Evolutionary conservation across 2,797 vertebrate genomes (phyloP).

Genomic region (Enteromius unitaeniatus): DNA sequence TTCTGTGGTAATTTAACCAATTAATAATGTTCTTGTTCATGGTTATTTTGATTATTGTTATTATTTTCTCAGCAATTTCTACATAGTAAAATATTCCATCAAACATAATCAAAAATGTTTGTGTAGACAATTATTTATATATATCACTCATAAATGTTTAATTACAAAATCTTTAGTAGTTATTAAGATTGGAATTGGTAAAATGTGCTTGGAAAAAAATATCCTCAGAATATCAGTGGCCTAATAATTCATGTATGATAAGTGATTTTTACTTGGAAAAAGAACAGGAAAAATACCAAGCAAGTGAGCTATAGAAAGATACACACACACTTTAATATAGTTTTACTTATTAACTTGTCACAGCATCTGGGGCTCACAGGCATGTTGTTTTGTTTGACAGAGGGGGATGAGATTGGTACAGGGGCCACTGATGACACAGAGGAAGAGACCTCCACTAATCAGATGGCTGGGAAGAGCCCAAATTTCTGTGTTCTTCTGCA

Average conservation of each 20-base stretch:
- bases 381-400: constrained; percentile 68
- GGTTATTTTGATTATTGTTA: neutral
- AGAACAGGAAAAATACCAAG: no score
- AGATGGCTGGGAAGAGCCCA: constrained; percentile 96
- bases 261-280: neutral
- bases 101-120: neutral
- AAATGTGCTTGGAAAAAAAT: no score
- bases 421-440: constrained; percentile 92
- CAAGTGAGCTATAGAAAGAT: neutral
- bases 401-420: constrained; percentile 92
- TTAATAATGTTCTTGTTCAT: neutral
- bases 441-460: constrained; percentile 94
- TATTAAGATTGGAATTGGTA: no score
- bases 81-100: neutral
- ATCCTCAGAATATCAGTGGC: no score
- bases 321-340: neutral
- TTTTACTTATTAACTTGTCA: neutral
- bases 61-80: neutral
- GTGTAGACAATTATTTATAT: neutral
- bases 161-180: no score
- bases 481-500: constrained; percentile 98
- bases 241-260: neutral
- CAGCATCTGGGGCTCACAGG: neutral
- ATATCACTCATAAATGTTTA: no score
- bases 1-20: neutral